These are phyloP conservation scores for Zelleria hepariella DNA, from an alignment of 2,888 invertebrate species.

Conservation along the genomic window DNA sequence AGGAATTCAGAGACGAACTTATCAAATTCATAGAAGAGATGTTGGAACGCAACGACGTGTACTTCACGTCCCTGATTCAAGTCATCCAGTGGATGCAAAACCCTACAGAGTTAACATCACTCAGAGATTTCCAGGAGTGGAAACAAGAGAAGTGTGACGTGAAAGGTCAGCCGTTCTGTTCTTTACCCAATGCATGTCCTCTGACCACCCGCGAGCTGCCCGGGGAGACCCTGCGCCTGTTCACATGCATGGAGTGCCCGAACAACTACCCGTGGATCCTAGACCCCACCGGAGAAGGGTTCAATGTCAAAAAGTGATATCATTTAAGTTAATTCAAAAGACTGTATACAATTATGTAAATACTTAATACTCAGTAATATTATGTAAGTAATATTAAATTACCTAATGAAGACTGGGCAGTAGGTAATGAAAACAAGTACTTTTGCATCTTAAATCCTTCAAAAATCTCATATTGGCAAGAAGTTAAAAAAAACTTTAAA, in stretches of 20 bases:
- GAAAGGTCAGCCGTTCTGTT: conserved; percentile 94
- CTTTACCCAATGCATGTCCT: conserved; percentile 91
- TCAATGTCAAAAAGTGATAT: conserved; percentile 84
- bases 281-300: conserved; percentile 95
- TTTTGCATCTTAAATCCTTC: not conserved
- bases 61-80: conserved; percentile 92
- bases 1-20: conserved; percentile 91
- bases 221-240: conserved; percentile 91
- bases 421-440: not conserved
- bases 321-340: conserved; percentile 60
- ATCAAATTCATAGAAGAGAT: conserved; percentile 95
- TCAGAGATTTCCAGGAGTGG: conserved; percentile 95
- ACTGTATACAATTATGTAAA: conserved; percentile 67
- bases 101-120: conserved; percentile 87
- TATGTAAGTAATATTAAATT: not conserved
- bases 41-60: conserved; percentile 89
- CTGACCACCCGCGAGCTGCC: conserved; percentile 91
- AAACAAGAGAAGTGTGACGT: conserved; percentile 93
- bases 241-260: conserved; percentile 97
- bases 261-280: conserved; percentile 96
- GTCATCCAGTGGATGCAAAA: conserved; percentile 98
- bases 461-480: too few relatives aligned
- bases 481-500: too few relatives aligned
- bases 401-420: not conserved
- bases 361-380: conserved; percentile 54